Base-by-base conservation (phyloP, 2,113 vertebrate genomes). In the Prolemur simus region DNA sequence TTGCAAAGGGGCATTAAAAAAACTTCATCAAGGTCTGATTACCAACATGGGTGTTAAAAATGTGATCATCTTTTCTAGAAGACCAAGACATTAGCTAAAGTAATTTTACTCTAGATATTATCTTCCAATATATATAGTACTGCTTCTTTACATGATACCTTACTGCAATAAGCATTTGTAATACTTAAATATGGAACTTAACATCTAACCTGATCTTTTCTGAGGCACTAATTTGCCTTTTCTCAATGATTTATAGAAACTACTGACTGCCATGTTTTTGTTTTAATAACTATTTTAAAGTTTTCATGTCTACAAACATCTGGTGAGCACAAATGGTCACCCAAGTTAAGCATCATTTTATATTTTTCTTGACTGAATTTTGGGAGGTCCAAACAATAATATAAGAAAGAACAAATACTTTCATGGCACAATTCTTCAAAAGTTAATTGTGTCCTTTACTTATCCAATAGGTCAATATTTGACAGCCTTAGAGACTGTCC, bases 391-490 rank as follows among this genome's bases (percentile, higher is more conserved):
- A 23, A 8, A 10, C 21, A 68, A 39, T 54, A 68, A 45, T 11
- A 29, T n/a, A 42, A 49, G 78, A 82, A 63, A 93, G 8, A 8
- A 68, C 45, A 93, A 73, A 54, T 60, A 60, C 45, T 94, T 56
- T 64, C 18, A 63, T 3, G 86, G 83, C 6, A 27, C 1, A 21
- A 8, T 80, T 60, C 52, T 73, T 91, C 83, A 91, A 45, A 92
- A 94, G 39, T 82, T 86, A n/a, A 27, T 71, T 68, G 37, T 97
- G 76, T 49, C 85, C 87, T 93, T 96, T 73, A 86, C 52, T 78
- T 34, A 95, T 52, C 20, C 34, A 82, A 18, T 58, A 49, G 6
- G 88, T 93, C 6, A 39, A 89, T 90, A 94, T 74, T 60, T 96
- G 78, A 68, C 76, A 95, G 92, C 74, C 29, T 95, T 93, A 64